Percentiles rank a stretch among this genome's conserved stretches.
Evolutionary conservation across 1,140 invertebrate species (phyloP).

Genomic region (Pseudomyrmex sp.): DNA sequence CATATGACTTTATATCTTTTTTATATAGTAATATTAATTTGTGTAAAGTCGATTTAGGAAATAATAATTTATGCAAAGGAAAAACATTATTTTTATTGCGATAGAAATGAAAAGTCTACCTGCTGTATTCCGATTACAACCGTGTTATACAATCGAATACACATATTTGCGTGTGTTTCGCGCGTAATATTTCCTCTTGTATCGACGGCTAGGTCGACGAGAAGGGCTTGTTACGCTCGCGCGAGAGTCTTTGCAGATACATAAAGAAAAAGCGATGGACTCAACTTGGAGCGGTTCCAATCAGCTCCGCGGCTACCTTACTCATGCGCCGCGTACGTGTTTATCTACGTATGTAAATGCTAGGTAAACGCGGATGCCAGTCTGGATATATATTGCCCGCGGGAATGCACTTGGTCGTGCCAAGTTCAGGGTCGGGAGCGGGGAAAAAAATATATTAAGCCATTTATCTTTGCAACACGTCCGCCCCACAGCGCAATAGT

Average conservation of each 20-base stretch:
- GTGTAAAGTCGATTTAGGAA: too few species aligned
- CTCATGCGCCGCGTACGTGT: too few species aligned
- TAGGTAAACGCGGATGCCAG: constrained; percentile 49
- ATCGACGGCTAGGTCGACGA: constrained; percentile 29
- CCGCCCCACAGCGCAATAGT: constrained; percentile 8
- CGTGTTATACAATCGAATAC: neutral
- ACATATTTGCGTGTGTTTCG: neutral
- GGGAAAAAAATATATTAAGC: constrained; percentile 44
- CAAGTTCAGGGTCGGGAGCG: constrained; percentile 38
- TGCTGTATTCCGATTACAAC: constrained; percentile 6
- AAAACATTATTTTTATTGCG: too few species aligned
- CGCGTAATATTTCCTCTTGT: constrained; percentile 5
- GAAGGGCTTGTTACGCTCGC: constrained; percentile 37
- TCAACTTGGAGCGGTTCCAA: constrained; percentile 26
- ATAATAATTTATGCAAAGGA: too few species aligned
- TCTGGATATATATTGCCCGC: constrained; percentile 38
- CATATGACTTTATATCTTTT: too few species aligned
- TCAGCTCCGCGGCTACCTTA: neutral
- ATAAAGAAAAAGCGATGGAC: constrained; percentile 16
- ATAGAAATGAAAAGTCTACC: too few species aligned
- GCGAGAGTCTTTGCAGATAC: constrained; percentile 28
- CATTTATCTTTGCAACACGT: constrained; percentile 52
- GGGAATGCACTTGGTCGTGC: constrained; percentile 35
- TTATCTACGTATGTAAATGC: constrained; percentile 31
- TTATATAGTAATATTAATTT: too few species aligned